phyloP scores from a whole-genome alignment of 1,140 invertebrate species.

The Eciton burchellii region DNA sequence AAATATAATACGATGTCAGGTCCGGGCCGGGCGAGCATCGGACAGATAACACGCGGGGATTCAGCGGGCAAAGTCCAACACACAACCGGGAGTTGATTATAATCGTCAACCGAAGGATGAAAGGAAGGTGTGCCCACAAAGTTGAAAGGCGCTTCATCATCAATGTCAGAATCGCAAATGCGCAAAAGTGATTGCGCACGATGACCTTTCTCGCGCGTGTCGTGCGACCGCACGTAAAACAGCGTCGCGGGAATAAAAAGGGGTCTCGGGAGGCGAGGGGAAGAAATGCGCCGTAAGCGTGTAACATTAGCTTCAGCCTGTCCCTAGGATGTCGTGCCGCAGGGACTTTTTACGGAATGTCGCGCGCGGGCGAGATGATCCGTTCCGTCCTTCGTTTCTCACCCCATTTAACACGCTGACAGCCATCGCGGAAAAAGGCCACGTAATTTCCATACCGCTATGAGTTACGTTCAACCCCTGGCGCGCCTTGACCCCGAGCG shows the following conservation, averaged over 20 bases:
- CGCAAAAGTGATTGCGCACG: constrained; percentile 62
- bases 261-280: neutral
- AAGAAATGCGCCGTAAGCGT: constrained; percentile 44
- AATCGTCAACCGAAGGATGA: constrained; percentile 61
- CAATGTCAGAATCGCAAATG: constrained; percentile 64
- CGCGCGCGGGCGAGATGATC: constrained; percentile 13
- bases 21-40: constrained; percentile 9
- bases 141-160: constrained; percentile 71
- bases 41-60: constrained; percentile 32
- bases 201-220: constrained; percentile 51
- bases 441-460: constrained; percentile 21
- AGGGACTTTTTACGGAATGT: constrained; percentile 31
- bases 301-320: constrained; percentile 29
- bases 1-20: constrained; percentile 58
- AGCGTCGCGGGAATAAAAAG: constrained; percentile 48
- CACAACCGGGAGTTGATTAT: constrained; percentile 51
- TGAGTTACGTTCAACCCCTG: neutral
- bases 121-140: constrained; percentile 63
- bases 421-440: neutral
- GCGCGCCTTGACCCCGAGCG: neutral
- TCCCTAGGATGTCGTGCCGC: constrained; percentile 26
- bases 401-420: constrained; percentile 10
- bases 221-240: constrained; percentile 45
- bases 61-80: constrained; percentile 37
- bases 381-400: neutral